A percentile compares a stretch with the other conserved stretches of the same genome.
These are phyloP conservation scores for Chroicocephalus ridibundus DNA, from an alignment of 2,113 vertebrate species.

Conservation along the genomic window DNA sequence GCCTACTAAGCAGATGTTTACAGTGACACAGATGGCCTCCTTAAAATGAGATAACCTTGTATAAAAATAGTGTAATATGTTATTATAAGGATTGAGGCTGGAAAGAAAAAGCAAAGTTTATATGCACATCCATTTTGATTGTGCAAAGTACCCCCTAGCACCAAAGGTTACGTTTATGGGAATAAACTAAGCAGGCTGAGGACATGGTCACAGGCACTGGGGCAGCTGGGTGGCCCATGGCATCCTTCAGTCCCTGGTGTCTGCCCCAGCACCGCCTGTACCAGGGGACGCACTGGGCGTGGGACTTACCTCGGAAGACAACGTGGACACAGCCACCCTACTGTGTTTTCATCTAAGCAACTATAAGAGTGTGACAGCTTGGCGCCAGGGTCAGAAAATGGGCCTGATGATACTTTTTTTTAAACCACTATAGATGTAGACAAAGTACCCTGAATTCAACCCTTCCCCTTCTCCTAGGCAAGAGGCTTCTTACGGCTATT, in stretches of 20 bases:
- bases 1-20: neutral
- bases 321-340: neutral
- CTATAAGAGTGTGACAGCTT: neutral
- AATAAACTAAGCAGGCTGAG: neutral
- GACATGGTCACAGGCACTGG: neutral
- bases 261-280: too few relatives aligned
- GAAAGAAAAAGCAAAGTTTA: neutral
- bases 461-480: neutral
- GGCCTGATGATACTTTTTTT: neutral
- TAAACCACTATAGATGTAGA: neutral
- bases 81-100: neutral
- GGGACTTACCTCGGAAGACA: neutral
- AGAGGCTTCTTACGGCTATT: neutral
- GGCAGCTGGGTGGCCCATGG: neutral
- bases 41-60: neutral
- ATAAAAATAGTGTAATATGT: neutral
- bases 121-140: neutral
- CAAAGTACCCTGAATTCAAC: neutral
- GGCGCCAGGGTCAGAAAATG: neutral
- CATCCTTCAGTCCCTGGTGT: neutral
- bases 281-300: rapidly evolving
- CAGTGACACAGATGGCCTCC: neutral
- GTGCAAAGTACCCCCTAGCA: neutral
- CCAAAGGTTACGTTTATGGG: neutral
- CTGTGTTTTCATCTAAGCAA: neutral